phyloP scores from a whole-genome alignment of 2,888 invertebrate species.

The Trichacis sp. region DNA sequence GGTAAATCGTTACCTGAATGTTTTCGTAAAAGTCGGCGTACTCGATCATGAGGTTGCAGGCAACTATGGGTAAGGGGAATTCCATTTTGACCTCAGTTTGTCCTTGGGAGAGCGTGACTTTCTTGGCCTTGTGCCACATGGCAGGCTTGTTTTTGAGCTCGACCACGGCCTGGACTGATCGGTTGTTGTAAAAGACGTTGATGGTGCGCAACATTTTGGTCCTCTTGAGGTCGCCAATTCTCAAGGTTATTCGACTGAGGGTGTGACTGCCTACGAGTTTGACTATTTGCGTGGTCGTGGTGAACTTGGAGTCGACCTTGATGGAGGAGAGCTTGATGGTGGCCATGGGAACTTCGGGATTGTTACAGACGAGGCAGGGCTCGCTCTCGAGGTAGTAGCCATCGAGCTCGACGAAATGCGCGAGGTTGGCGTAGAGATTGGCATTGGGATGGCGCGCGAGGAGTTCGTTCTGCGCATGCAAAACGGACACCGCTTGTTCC shows the following conservation, averaged over 20 bases:
- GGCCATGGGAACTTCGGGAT: slow-evolving; percentile 93
- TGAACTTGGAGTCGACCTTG: slow-evolving; percentile 97
- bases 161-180: slow-evolving; percentile 90
- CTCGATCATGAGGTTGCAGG: slow-evolving; percentile 98
- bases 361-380: slow-evolving; percentile 97
- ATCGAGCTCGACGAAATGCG: slow-evolving; percentile 94
- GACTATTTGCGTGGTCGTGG: slow-evolving; percentile 97
- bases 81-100: slow-evolving; percentile 87
- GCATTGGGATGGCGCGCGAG: slow-evolving; percentile 94
- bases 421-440: slow-evolving; percentile 89
- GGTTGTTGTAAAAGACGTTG: slow-evolving; percentile 96
- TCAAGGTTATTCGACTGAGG: slow-evolving; percentile 91
- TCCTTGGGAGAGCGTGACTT: slow-evolving; percentile 91
- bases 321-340: slow-evolving; percentile 93
- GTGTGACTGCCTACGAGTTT: slow-evolving; percentile 96
- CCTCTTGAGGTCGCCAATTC: slow-evolving; percentile 94
- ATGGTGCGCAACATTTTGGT: slow-evolving; percentile 97
- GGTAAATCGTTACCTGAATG: slow-evolving; percentile 66
- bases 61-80: slow-evolving; percentile 95
- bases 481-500: slow-evolving; percentile 86
- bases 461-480: slow-evolving; percentile 89
- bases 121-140: slow-evolving; percentile 97
- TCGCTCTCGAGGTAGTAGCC: slow-evolving; percentile 97
- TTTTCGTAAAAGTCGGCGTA: slow-evolving; percentile 98
- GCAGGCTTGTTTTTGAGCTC: slow-evolving; percentile 96